phyloP scores from a whole-genome alignment of 2,113 vertebrate genomes.

The Halcyon senegalensis region DNA sequence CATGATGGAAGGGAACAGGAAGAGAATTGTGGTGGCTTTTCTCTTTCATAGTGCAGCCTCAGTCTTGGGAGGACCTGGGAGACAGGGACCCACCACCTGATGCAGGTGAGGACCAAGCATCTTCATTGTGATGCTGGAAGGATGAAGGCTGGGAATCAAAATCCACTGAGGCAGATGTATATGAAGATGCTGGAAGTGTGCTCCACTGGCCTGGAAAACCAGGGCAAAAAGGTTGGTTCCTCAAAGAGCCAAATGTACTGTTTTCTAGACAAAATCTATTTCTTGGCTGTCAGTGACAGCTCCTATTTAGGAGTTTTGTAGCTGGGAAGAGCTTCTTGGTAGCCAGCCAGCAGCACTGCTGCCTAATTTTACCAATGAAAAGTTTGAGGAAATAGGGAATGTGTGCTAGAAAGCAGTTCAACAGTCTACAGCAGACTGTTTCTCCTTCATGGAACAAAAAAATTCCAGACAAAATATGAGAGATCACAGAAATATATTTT shows the following conservation, averaged over 20 bases:
- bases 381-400: neutral
- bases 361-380: conserved; percentile 1
- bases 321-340: neutral
- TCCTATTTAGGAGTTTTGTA: neutral
- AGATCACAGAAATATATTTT: neutral
- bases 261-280: conserved; percentile 10
- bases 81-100: neutral
- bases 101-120: neutral
- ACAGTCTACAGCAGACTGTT: neutral
- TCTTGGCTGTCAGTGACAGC: neutral
- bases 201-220: neutral
- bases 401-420: conserved; percentile 16
- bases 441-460: neutral
- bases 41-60: neutral
- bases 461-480: neutral
- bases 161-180: neutral
- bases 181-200: neutral
- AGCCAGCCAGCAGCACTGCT: neutral
- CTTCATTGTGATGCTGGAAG: neutral
- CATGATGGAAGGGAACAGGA: neutral
- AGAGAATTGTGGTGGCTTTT: neutral
- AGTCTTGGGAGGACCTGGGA: neutral
- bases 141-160: neutral
- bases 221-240: neutral
- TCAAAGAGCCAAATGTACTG: neutral